Evolutionary conservation across 1,140 invertebrate species (phyloP), one percentile per base, ranked within the genome.

Genomic region (Orius insidiosus): DNA sequence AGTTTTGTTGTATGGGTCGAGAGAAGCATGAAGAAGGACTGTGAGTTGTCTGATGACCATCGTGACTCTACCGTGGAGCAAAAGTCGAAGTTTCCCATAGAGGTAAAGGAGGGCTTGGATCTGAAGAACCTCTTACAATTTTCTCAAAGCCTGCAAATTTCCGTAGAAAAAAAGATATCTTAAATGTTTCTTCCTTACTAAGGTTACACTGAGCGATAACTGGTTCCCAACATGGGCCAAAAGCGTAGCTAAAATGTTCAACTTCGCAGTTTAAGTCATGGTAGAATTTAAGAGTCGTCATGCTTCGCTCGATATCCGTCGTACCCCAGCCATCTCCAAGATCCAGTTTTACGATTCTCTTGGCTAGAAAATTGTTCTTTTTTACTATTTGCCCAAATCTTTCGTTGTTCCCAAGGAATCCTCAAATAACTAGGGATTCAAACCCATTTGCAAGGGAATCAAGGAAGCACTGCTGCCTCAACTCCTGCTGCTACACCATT

Each of bases 161-260:
- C n/a, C n/a, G n/a, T n/a, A n/a, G n/a, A n/a, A n/a, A n/a, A n/a
- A 57, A 48, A 35, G 41, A 48, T 1, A 36, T 18, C 6, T 11
- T 16, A 45, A 14, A 7, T 38, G 37, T n/a, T n/a, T n/a, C n/a
- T n/a, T n/a, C 68, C 65, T 73, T 63, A 72, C 84, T 80, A 10
- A 94, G 66, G 61, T 92, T 94, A 55, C 88, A 92, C 58, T 98
- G 90, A 0, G 93, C 86, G 53, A 98, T 81, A 0, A 94, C 85
- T 0, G 94, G 92, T 58, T 98, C 95, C 95, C 95, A 99, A 64
- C 93, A 98, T 0, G 92, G 87, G 0, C 94, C 95, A 64, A 98
- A 96, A 0, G 90, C 89, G 58, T 93, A 85, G 56, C 79, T 80
- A 54, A 80, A 87, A 51, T 80, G 76, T 42, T 85, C 76, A 50